Conservation (phyloP, 2,113 vertebrate species). For the Hymenochirus boettgeri region DNA sequence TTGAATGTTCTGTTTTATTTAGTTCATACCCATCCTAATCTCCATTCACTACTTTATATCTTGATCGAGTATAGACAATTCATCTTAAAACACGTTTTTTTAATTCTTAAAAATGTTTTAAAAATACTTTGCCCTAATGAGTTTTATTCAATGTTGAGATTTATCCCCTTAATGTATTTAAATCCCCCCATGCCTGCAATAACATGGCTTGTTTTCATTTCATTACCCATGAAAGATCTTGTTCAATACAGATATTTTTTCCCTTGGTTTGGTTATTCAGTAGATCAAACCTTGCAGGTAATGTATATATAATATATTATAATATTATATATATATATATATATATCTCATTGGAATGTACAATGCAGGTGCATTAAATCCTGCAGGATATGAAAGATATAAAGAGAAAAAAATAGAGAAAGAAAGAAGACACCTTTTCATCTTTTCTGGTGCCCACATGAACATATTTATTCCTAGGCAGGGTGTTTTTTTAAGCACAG, state of each 20-base stretch:
- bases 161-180: not conserved
- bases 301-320: too few species aligned
- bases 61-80: too few species aligned
- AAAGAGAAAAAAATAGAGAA: not conserved
- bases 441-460: conserved; percentile 3
- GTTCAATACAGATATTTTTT: not conserved
- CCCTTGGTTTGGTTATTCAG: not conserved
- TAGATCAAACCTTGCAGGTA: not conserved
- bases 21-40: too few species aligned
- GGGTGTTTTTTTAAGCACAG: conserved; percentile 6
- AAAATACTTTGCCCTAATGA: not conserved
- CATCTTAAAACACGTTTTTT: too few species aligned
- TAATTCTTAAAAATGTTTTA: too few species aligned
- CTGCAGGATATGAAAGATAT: not conserved
- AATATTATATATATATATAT: too few species aligned
- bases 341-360: too few species aligned
- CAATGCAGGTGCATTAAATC: not conserved
- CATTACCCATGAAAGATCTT: not conserved
- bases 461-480: not conserved
- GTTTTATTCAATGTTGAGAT: not conserved
- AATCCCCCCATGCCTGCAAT: not conserved
- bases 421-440: conserved; percentile 22
- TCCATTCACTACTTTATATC: too few species aligned
- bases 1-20: too few species aligned
- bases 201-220: not conserved